Base-by-base conservation (phyloP, 35 echinoderm and acorn worm genomes). In the Acanthaster planci region DNA sequence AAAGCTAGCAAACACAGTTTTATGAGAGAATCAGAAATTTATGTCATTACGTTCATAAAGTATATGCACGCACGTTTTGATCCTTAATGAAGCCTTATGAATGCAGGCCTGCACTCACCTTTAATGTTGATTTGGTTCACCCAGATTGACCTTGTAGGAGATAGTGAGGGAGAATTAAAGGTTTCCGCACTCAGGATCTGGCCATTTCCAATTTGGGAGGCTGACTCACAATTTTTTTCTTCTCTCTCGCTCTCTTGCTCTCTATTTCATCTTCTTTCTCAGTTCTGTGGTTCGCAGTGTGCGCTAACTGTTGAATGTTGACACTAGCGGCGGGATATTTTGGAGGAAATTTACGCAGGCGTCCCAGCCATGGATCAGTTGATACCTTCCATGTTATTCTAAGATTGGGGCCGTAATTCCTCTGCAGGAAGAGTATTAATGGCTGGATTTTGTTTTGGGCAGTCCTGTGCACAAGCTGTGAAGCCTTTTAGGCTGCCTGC, bases 291-390 rank as follows among this genome's bases (percentile, higher is more conserved):
- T 72, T 60, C 64, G 22, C n/a, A 34, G 64, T 29, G 64, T 72
- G 64, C 34, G 26, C 29, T 68, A 72, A 72, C 64, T 72, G 64
- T 72, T 72, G 64, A 72, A 72, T 72, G 64, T 72, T 72, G 64
- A 72, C 64, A 72, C 64, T 72, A 72, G 23, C 64, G 64, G 64
- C 64, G 64, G 64, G 64, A 72, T 72, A 34, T 72, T 72, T 36
- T 34, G 64, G 64, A 72, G 64, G 64, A 72, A 72, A 72, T 72
- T 72, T 72, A 72, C 64, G 64, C 64, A 72, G 64, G 64, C 34
- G 22, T 72, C 21, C 34, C 64, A 72, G 64, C 64, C 34, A 72
- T 31, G 64, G 64, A 31, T 72, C 64, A 72, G 64, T 34, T 72
- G 64, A 72, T 72, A 72, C 15, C 64, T 72, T 72, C 22, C 64